Evolutionary conservation across 2,797 vertebrate genomes (phyloP), one percentile per base, ranked within the genome.

Genomic region (Diplodus puntazzo): DNA sequence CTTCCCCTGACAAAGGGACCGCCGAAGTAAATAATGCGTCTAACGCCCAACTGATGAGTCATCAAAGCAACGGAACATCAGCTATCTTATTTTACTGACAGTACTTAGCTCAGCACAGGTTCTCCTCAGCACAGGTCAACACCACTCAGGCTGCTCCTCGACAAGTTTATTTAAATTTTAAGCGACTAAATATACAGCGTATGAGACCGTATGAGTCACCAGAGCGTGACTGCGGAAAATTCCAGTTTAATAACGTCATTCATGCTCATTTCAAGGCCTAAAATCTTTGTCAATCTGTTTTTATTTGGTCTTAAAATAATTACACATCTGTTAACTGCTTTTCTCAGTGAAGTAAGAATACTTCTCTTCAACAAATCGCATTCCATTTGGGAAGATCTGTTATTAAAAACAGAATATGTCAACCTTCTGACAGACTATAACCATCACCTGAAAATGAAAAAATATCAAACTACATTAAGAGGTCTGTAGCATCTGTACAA

Each of bases 21-120:
- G 86, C 54, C 88, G 74, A 46, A 89, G 80, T 84, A 88, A 90
- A 88, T 90, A 83, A 92, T 89, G 81, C 71, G 80, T 88, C 88
- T 89, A 89, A 92, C 69, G 68, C 74, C 58, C 50, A 72, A 73
- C 65, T 90, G 83, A 88, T 91, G 90, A 92, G 84, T 91, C 92
- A 92, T 79, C 64, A 79, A 73, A 75, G 73, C 80, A 89, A 76
- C 46, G 77, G 84, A 88, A 68, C 81, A 34, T 83, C 78, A 75
- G 71, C 81, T 27, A 27, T 87, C 69, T 89, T 75, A 48, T 82
- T 87, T 73, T 77, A 76, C 83, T 83, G 87, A 89, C 69, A 74
- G 83, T 71, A 82, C 84, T 85, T 76, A 78, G 85, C 78, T 87
- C 83, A 83, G 71, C 61, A 52, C 69, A 73, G 71, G 58, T 53